Percentiles rank a stretch among this genome's conserved stretches.
Evolutionary conservation across 2,113 vertebrate genomes (phyloP).

Genomic region (Elachura formosa): DNA sequence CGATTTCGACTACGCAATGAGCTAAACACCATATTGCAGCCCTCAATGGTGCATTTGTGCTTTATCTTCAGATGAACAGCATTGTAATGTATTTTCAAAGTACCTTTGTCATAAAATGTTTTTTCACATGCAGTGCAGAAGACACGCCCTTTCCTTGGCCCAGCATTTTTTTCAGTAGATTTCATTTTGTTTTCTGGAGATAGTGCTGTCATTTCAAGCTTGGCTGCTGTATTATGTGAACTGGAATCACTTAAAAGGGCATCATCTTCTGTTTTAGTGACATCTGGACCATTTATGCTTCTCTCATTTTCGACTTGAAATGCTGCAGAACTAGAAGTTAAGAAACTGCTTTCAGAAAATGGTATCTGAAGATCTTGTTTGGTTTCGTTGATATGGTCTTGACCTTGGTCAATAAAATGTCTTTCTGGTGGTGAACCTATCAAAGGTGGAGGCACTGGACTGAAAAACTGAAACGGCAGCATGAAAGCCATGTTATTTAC

Average conservation of each 20-base stretch:
- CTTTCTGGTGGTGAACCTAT: slow-evolving; percentile 81
- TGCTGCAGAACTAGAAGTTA: slow-evolving; percentile 68
- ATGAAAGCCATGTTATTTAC: slow-evolving; percentile 94
- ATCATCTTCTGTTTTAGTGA: slow-evolving; percentile 81
- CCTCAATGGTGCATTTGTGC: slow-evolving; percentile 94
- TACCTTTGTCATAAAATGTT: slow-evolving; percentile 98
- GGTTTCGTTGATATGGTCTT: slow-evolving; percentile 70
- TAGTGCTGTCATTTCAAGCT: slow-evolving; percentile 79
- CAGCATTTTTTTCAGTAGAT: slow-evolving; percentile 74
- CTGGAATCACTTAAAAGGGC: slow-evolving; percentile 82
- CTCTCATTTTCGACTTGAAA: slow-evolving; percentile 78
- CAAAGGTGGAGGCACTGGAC: slow-evolving; percentile 84
- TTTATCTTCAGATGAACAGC: slow-evolving; percentile 99
- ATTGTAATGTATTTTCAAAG: slow-evolving; percentile 97
- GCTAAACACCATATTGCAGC: slow-evolving; percentile 99
- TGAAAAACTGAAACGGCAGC: slow-evolving; percentile 92
- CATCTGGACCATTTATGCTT: slow-evolving; percentile 64
- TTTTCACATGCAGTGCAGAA: slow-evolving; percentile 96
- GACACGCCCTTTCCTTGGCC: slow-evolving; percentile 89
- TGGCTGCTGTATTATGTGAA: slow-evolving; percentile 77
- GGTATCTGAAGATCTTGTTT: slow-evolving; percentile 65
- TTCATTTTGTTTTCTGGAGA: slow-evolving; percentile 83
- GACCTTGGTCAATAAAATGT: slow-evolving; percentile 73
- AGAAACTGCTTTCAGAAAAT: slow-evolving; percentile 72
- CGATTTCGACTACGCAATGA: slow-evolving; percentile 94